A percentile compares a stretch with the other conserved stretches of the same genome.
Conservation (phyloP, 2,113 vertebrate species). For the Planiliza haematocheilus region DNA sequence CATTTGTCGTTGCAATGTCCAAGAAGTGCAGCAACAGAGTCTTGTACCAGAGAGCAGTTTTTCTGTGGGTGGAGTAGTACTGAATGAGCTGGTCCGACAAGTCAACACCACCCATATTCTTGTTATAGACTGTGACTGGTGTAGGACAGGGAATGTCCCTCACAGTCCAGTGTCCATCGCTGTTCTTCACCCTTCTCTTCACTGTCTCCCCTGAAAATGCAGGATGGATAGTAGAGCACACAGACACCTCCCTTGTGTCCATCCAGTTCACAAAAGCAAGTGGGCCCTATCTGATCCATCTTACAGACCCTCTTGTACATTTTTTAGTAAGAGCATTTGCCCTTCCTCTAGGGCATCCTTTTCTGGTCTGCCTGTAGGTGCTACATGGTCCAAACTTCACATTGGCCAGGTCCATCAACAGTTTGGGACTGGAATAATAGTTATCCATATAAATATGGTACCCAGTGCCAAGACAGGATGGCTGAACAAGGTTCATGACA, state of each 20-base stretch:
- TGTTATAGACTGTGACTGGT: not conserved
- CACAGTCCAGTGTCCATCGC: not conserved
- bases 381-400: slow-evolving; percentile 19
- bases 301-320: not conserved
- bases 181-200: not conserved
- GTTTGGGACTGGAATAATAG: slow-evolving; percentile 27
- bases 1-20: not conserved
- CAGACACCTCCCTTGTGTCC: not conserved
- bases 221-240: slow-evolving; percentile 24
- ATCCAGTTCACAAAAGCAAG: not conserved
- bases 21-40: not conserved
- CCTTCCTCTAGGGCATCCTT: not conserved
- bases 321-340: not conserved
- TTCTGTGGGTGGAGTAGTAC: not conserved
- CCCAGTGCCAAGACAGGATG: not conserved
- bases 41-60: too few species aligned
- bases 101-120: not conserved
- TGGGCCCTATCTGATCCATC: not conserved
- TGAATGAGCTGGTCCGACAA: not conserved
- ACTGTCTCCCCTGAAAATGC: slow-evolving; percentile 7
- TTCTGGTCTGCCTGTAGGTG: slow-evolving; percentile 18
- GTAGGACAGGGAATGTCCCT: not conserved
- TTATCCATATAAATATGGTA: slow-evolving; percentile 17
- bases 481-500: not conserved
- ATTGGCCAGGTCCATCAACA: slow-evolving; percentile 8